Evolutionary conservation across 2,888 invertebrate species (phyloP).

Genomic region (Ellobium chinense): DNA sequence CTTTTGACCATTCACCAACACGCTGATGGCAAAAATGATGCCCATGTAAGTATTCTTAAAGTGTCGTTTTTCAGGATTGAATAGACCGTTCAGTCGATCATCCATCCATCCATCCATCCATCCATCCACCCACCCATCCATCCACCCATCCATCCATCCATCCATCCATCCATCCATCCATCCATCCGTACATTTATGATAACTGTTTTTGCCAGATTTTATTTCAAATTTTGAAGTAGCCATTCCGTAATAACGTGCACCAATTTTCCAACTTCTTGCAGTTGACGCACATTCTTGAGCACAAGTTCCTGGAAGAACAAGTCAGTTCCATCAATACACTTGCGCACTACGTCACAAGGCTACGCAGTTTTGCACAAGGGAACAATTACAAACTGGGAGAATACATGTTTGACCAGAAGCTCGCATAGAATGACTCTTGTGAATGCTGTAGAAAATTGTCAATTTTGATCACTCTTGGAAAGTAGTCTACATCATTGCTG

Average conservation of each 20-base stretch:
- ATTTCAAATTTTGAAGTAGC: neutral
- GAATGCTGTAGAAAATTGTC: too few species aligned
- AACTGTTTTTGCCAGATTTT: neutral
- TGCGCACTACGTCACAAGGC: conserved; percentile 62
- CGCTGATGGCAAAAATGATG: conserved; percentile 54
- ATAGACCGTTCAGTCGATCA: too few species aligned
- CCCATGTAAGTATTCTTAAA: conserved; percentile 64
- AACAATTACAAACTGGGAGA: conserved; percentile 54
- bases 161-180: too few species aligned
- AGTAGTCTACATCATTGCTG: too few species aligned
- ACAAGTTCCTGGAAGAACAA: conserved; percentile 68
- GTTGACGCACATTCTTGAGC: conserved; percentile 67
- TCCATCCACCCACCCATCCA: too few species aligned
- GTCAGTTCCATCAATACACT: conserved; percentile 64
- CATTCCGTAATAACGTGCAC: neutral
- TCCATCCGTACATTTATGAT: too few species aligned
- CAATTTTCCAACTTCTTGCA: conserved; percentile 47
- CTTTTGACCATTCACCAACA: conserved; percentile 63
- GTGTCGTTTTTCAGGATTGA: too few species aligned
- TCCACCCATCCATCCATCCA: too few species aligned
- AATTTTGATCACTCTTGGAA: too few species aligned
- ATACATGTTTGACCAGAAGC: conserved; percentile 54
- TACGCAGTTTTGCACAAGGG: conserved; percentile 49
- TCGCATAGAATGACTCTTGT: too few species aligned
- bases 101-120: too few species aligned